Percentiles rank a stretch among this genome's conserved stretches.
phyloP scores from a whole-genome alignment of 2,797 vertebrate species.

The Sebastes wilsoni region DNA sequence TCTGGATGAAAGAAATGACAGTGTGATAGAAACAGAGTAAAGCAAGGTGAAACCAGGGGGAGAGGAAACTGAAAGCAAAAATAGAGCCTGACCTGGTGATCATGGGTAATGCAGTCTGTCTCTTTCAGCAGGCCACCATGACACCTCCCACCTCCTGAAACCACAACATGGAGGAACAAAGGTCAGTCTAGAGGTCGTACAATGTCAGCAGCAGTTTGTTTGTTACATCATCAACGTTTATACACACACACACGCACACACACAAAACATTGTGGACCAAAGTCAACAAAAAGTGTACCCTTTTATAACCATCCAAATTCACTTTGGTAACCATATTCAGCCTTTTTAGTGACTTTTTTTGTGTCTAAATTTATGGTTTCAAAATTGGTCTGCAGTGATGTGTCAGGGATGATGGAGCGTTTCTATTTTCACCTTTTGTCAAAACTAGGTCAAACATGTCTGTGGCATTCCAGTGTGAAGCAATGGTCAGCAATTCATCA shows the following conservation, averaged over 20 bases:
- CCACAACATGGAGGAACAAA: constrained; percentile 29
- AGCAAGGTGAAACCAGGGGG: not conserved
- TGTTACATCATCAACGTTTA: not conserved
- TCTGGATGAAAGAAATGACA: not conserved
- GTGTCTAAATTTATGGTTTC: not conserved
- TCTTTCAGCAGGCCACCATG: constrained; percentile 60
- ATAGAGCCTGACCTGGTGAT: constrained; percentile 53
- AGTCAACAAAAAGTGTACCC: not conserved
- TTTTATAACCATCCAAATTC: not conserved
- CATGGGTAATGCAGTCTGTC: constrained; percentile 28
- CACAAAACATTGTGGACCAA: not conserved
- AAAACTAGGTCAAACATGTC: constrained; percentile 26
- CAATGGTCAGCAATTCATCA: constrained; percentile 21
- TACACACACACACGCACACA: not conserved
- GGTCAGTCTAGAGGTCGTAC: constrained; percentile 40
- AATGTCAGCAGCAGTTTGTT: not conserved
- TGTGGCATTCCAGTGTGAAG: constrained; percentile 24
- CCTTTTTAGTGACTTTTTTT: not conserved
- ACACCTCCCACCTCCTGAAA: constrained; percentile 65
- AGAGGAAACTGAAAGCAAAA: not conserved
- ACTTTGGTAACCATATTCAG: not conserved
- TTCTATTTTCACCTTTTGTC: not conserved
- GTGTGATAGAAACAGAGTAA: not conserved
- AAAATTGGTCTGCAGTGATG: not conserved
- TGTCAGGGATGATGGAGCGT: not conserved